Evolutionary conservation across 2,888 invertebrate genomes (phyloP).

Genomic region (Stenoptilia bipunctidactyla): DNA sequence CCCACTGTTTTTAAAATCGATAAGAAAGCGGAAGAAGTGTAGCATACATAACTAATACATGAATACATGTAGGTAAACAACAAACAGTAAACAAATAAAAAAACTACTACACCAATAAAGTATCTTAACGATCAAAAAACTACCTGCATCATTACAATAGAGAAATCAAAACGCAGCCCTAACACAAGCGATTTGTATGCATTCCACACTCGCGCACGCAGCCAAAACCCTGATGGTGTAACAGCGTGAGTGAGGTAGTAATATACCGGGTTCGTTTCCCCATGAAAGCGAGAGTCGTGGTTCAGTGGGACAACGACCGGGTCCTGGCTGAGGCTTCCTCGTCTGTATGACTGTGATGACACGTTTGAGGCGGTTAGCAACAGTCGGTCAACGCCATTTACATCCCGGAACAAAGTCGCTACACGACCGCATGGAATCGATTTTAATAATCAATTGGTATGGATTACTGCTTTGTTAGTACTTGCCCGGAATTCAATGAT

Average conservation of each 20-base stretch:
- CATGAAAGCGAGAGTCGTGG: constrained; percentile 67
- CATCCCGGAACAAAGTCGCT: neutral
- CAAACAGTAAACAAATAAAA: too few relatives aligned
- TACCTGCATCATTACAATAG: constrained; percentile 23
- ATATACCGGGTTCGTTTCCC: constrained; percentile 65
- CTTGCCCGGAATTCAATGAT: too few relatives aligned
- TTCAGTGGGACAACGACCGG: constrained; percentile 67
- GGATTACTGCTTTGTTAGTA: too few relatives aligned
- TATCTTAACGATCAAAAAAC: constrained; percentile 13
- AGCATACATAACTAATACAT: too few relatives aligned
- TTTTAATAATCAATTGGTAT: too few relatives aligned
- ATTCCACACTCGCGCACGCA: constrained; percentile 37
- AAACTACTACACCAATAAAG: too few relatives aligned
- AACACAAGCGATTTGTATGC: constrained; percentile 51
- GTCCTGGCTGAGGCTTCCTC: constrained; percentile 46
- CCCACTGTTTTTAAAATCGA: too few relatives aligned
- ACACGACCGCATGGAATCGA: too few relatives aligned
- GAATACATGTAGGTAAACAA: too few relatives aligned
- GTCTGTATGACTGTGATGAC: constrained; percentile 3
- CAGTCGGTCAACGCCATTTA: neutral
- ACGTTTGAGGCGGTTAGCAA: neutral
- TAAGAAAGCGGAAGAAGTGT: too few relatives aligned
- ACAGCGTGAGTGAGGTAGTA: constrained; percentile 59
- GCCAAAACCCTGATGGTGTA: constrained; percentile 63
- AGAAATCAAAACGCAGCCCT: constrained; percentile 60